Evolutionary conservation across 2,797 vertebrate genomes (phyloP), one percentile per base, ranked within the genome.

Genomic region (Gephyroberyx darwinii): DNA sequence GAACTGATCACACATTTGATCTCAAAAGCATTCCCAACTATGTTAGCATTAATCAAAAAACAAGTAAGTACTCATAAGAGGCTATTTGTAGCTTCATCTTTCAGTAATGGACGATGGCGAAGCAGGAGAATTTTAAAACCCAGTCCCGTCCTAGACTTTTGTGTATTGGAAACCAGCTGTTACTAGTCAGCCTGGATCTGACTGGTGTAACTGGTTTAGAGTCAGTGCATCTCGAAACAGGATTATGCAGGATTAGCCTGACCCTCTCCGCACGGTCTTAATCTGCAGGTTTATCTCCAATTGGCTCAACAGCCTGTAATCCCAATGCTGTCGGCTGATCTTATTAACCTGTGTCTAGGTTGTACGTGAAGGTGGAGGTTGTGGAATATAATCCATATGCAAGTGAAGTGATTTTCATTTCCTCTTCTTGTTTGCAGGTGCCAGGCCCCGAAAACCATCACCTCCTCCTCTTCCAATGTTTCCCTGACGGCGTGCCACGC

Each of bases 391-490:
- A 43, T 55, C 19, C 26, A n/a, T 45, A 1, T 67, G 51, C 69
- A 48, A 17, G 58, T 43, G 43, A 43, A 43, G 13, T 52, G 0
- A 63, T 51, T n/a, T 59, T 9, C 13, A 64, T 68, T 14, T 70
- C 30, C 55, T 47, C 39, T 16, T 64, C 67, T 57, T 75, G 64
- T 69, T 60, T 78, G 10, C 92, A 98, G 97, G 97, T 97, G 93
- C 88, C 96, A 96, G 93, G 91, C 88, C 26, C 93, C 93, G 0
- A 95, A 94, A 82, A 91, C 91, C 60, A 90, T 96, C 81, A 87
- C 95, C 0, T 92, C 96, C 61, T 95, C 96, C 3, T 85, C 94
- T 48, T 94, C 96, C 22, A 92, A 93, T 14, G 88, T 90, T 62
- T 95, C 96, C 45, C 74, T 96, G 81, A 85, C 90, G 41, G 75